Evolutionary conservation across 2,797 vertebrate species (phyloP).

Genomic region (Scolopax bukidnonensis): DNA sequence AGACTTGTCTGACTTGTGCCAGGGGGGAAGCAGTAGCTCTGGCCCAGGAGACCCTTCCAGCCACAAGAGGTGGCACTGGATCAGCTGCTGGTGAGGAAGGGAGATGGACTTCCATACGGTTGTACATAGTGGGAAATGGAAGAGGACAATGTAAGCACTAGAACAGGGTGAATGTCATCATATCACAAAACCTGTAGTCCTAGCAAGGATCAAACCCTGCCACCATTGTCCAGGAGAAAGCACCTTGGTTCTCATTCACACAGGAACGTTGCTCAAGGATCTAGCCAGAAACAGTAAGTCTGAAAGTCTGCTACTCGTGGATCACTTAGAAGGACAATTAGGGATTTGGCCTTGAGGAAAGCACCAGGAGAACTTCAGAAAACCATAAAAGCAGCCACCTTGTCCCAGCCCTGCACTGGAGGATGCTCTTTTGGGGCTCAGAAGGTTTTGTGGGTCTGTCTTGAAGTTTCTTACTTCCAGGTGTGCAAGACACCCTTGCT

Average conservation of each 20-base stretch:
- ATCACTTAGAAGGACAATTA: background rate
- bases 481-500: fast-evolving
- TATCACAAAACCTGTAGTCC: background rate
- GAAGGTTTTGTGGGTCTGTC: background rate
- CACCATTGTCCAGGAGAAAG: background rate
- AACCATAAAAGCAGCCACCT: background rate
- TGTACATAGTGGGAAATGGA: background rate
- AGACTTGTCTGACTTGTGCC: background rate
- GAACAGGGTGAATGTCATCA: background rate
- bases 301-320: background rate
- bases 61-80: background rate
- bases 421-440: background rate
- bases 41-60: background rate
- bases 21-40: background rate
- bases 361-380: background rate
- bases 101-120: fast-evolving
- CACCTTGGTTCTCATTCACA: background rate
- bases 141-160: background rate
- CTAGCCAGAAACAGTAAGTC: background rate
- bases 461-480: background rate
- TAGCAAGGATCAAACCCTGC: background rate
- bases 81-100: background rate
- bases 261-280: background rate
- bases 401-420: background rate
- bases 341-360: background rate